Evolutionary conservation across 2,113 vertebrate species (phyloP).

Genomic region (Pycnonotus jocosus): DNA sequence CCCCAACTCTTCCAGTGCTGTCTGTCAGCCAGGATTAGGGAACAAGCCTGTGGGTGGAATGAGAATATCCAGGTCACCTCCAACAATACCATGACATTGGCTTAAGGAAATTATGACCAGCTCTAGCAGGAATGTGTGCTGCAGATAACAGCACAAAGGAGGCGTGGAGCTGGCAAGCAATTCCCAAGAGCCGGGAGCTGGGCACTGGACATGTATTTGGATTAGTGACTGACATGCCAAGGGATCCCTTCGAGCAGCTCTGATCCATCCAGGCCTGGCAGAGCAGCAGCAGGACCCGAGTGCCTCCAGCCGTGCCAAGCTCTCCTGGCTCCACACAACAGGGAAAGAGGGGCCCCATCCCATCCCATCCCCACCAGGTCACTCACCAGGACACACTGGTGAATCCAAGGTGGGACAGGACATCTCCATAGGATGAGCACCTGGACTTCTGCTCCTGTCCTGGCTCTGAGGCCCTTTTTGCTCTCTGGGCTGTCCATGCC

Average conservation of each 20-base stretch:
- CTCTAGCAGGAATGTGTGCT: neutral
- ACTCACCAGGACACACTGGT: accelerated
- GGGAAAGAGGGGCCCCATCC: neutral
- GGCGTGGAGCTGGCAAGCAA: accelerated
- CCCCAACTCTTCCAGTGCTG: accelerated
- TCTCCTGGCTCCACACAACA: neutral
- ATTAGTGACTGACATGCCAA: neutral
- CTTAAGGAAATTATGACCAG: neutral
- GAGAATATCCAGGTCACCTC: neutral
- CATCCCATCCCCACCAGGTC: neutral
- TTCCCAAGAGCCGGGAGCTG: neutral
- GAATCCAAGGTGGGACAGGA: neutral
- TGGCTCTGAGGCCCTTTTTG: accelerated
- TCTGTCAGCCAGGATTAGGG: neutral
- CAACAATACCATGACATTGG: neutral
- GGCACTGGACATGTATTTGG: neutral
- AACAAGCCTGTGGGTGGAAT: neutral
- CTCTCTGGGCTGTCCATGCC: neutral
- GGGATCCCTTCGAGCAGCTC: neutral
- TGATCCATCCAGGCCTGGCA: neutral
- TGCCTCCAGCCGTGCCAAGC: accelerated
- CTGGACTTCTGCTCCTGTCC: neutral
- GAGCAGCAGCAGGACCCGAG: accelerated
- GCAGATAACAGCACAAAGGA: neutral
- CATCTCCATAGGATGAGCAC: neutral